A percentile compares a stretch with the other conserved stretches of the same genome.
Evolutionary conservation across 2,113 vertebrate genomes (phyloP).

Genomic region (Suricata suricatta): DNA sequence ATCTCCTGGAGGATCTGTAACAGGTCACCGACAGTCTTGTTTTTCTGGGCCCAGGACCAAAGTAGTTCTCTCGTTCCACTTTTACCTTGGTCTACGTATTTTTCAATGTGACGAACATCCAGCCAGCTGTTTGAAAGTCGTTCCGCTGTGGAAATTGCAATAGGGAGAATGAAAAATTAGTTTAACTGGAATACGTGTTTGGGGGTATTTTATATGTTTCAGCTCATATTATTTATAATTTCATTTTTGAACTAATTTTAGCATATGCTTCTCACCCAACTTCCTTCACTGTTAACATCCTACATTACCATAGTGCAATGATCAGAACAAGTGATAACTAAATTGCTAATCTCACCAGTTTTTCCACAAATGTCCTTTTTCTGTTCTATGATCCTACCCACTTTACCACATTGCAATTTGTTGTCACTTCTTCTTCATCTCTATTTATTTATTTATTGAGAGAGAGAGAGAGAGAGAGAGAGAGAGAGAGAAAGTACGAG

Average conservation of each 20-base stretch:
- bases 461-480: no score
- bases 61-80: conserved; percentile 87
- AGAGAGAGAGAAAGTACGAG: no score
- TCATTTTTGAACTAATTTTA: conserved; percentile 36
- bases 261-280: not conserved
- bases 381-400: not conserved
- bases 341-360: not conserved
- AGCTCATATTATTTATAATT: not conserved
- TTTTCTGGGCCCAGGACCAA: conserved; percentile 89
- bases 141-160: conserved; percentile 77
- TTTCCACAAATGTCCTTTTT: not conserved
- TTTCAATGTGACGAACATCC: conserved; percentile 85
- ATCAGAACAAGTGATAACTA: not conserved
- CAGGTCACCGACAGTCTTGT: conserved; percentile 86
- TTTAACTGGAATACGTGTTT: not conserved
- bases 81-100: conserved; percentile 82
- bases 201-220: not conserved
- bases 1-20: conserved; percentile 84
- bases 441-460: no score
- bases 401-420: not conserved
- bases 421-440: not conserved
- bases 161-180: not conserved
- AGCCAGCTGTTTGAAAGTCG: conserved; percentile 82
- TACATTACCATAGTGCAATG: not conserved
- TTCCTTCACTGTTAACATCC: not conserved